A percentile compares a stretch with the other conserved stretches of the same genome.
These are phyloP conservation scores for pig (Sus scrofa) DNA, from an alignment of 2,113 vertebrate genomes.

Conservation along the genomic window DNA sequence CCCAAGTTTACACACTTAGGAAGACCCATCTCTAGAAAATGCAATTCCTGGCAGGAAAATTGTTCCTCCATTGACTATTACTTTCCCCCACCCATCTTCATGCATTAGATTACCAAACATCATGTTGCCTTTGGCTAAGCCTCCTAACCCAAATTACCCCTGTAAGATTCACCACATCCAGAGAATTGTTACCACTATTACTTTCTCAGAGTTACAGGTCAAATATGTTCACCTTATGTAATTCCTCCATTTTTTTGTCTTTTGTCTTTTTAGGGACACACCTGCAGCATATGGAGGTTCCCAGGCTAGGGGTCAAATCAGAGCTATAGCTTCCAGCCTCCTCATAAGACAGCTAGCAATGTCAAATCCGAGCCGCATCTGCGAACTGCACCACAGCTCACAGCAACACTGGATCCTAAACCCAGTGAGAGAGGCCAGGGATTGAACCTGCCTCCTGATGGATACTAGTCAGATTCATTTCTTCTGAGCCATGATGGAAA, in stretches of 20 bases:
- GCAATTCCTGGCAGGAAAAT: neutral
- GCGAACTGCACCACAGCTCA: no score
- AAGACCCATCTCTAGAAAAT: neutral
- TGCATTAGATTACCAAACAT: slow-evolving; percentile 16
- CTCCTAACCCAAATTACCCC: neutral
- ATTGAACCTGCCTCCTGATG: no score
- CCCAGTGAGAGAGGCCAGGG: no score
- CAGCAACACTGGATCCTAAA: no score
- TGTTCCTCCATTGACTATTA: neutral
- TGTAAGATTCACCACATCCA: neutral
- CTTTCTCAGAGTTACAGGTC: slow-evolving; percentile 44
- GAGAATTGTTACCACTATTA: neutral
- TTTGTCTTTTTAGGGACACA: no score
- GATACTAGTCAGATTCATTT: no score
- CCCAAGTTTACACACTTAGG: neutral
- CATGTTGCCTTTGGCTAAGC: neutral
- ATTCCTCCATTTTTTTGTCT: slow-evolving; percentile 39
- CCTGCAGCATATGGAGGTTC: no score
- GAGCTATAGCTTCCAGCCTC: no score
- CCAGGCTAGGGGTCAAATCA: no score
- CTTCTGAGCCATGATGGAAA: neutral
- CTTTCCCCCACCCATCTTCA: neutral
- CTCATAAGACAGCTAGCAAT: no score
- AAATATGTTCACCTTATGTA: neutral
- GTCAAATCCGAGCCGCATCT: no score